Evolutionary conservation across 2,797 vertebrate genomes (phyloP), one percentile per base, ranked within the genome.

Genomic region (Bovichtus variegatus): DNA sequence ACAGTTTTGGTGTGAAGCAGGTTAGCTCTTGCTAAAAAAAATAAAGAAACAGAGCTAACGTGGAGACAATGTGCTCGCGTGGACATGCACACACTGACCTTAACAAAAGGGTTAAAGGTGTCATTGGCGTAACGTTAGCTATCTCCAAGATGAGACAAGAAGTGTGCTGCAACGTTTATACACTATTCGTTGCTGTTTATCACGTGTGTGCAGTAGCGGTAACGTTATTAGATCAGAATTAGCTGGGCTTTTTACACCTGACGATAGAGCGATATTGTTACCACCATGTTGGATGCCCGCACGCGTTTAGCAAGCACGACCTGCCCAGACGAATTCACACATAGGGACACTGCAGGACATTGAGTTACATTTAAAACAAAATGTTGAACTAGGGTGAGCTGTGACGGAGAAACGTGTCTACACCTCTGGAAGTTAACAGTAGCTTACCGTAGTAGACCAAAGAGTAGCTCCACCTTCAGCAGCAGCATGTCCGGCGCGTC

Each of bases 401-500:
- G 40, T 27, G n/a, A 3, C 9, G 3, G 2, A 54, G 19, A 67
- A 79, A 6, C 18, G 29, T 50, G 34, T n/a, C 2, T 6, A 60
- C 61, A 25, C 18, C 40, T 31, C 51, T 1, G 18, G 38, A 63
- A 21, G 38, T 27, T 44, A 31, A 23, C 53, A 16, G 60, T 5
- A 53, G 68, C 90, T 92, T 91, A 93, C 91, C 92, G 80, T 89
- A 29, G 50, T 51, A 6, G n/a, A 61, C 5, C 59, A 34, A 50
- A 7, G 41, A 19, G 57, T 57, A 36, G 83, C 82, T 68, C 83
- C 89, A 13, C 89, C 90, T 57, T 12, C 79, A 18, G n/a, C 44
- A 12, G 36, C 41, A 8, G 54, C 74, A 41, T 65, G 50, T 61
- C 13, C 10, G 19, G 4, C 0, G 31, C 79, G 84, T 92, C 86